Evolutionary conservation across 2,888 invertebrate genomes (phyloP), one percentile per base, ranked within the genome.

Genomic region (Laothoe populi): DNA sequence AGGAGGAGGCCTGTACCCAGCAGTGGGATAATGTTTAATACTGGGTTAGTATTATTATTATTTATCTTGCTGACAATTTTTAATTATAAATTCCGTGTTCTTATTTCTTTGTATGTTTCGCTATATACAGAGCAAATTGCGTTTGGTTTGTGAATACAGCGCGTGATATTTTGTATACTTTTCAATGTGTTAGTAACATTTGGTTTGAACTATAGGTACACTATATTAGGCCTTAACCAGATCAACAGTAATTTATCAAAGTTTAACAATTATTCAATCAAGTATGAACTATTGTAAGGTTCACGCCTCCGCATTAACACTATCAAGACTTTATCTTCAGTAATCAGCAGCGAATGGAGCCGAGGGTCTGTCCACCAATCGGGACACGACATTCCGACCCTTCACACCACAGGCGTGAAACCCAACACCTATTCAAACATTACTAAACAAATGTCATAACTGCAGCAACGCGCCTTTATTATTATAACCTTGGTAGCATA

Each of bases 391-490:
- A 82, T 74, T 67, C 64, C 75, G 89, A 86, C 91, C 92, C 92
- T 92, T 92, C 86, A 90, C 92, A 88, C 92, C 84, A 73, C 70
- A 90, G 90, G 92, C 92, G 92, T 78, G 92, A 92, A 91, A 92
- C 83, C 75, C 86, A 84, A 92, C 92, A 92, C 92, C 89, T 90
- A 81, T 73, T 62, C 61, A 40, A 11, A 59, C 63, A 62, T 53
- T 26, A 81, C 60, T 70, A 46, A 10, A 63, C 73, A 73, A 87
- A 82, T 48, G 72, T 61, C 77, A 44, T 68, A 87, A 78, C 62
- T 67, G 19, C 38, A 69, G 23, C 1, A 3, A 5, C 13, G 19
- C n/a, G 1, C n/a, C 2, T 58, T 71, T 49, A 7, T 13, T 0
- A 78, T 72, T 68, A 31, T 70, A 2, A 71, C 71, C 67, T 84